Evolutionary conservation across 2,888 invertebrate species (phyloP).

Genomic region (Lochmaea crataegi): DNA sequence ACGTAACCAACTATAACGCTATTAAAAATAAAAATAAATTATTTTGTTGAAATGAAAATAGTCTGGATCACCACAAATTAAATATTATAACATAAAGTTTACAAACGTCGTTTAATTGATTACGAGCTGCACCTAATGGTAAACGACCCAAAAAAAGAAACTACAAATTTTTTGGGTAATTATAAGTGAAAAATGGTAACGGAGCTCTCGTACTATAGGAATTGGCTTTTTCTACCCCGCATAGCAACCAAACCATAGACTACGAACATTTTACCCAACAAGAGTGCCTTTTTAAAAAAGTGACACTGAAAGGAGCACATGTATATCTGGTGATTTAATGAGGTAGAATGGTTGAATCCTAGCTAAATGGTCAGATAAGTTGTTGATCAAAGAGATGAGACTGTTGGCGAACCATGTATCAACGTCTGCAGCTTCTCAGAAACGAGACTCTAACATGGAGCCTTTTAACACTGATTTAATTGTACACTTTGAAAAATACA

Average conservation of each 20-base stretch:
- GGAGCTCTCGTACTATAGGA: conserved; percentile 5
- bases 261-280: conserved; percentile 7
- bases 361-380: conserved; percentile 54
- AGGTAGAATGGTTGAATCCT: conserved; percentile 53
- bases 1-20: neutral
- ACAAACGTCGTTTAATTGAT: too few species aligned
- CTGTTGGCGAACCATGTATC: conserved; percentile 53
- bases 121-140: too few species aligned
- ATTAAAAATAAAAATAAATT: too few species aligned
- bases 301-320: conserved; percentile 50
- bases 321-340: conserved; percentile 54
- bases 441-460: conserved; percentile 43
- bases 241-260: conserved; percentile 13
- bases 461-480: conserved; percentile 35
- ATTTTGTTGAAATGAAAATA: too few species aligned
- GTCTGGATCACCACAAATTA: too few species aligned
- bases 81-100: too few species aligned
- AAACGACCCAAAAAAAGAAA: too few species aligned
- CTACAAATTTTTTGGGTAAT: too few species aligned
- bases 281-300: conserved; percentile 15
- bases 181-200: too few species aligned
- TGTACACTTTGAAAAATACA: conserved; percentile 16
- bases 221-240: neutral
- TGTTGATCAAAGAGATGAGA: conserved; percentile 55
- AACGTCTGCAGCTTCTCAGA: conserved; percentile 54